Evolutionary conservation across 2,113 vertebrate genomes (phyloP), one percentile per base, ranked within the genome.

Genomic region (Larimichthys polyactis): DNA sequence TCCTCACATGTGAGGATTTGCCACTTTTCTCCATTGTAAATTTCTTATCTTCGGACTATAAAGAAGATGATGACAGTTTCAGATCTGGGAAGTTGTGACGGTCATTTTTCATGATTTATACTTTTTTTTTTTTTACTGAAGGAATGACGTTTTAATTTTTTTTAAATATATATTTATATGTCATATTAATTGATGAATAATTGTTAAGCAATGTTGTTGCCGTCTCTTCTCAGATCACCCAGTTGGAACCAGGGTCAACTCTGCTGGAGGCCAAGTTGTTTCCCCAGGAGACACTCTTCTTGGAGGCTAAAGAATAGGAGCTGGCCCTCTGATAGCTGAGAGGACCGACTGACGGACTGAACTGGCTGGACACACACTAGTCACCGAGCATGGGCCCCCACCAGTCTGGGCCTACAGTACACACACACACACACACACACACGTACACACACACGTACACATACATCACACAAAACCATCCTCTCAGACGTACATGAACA

Each of bases 231-330:
- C 89, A 99, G 98, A 96, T 99, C 91, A 97, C 97, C 82, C 98
- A 99, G 94, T 79, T 99, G 95, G 97, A 99, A 88, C 96, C 97
- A 75, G 96, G 95, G 79, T 97, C 96, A 71, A 97, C 95, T 57
- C 96, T 99, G 93, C 89, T 98, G 95, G 97, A 99, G 91, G 96
- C 98, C 93, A 99, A 98, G 95, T 93, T 99, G 93, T 99, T 97
- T 90, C 98, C 98, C 90, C 98, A 99, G 96, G 98, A 99, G 97
- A 99, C 97, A 58, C 97, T 99, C 90, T 99, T 99, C 94, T 96
- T 99, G 93, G 97, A 99, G 95, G 97, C 98, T 84, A 98, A 97
- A 94, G 98, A 99, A 85, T 99, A 97, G 95, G 87, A 89, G 90
- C 48, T 58, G 86, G 63, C 65, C 75, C 55, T 79, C 75, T 29